Evolutionary conservation across 2,797 vertebrate species (phyloP).

Genomic region (Crenuchus spilurus): DNA sequence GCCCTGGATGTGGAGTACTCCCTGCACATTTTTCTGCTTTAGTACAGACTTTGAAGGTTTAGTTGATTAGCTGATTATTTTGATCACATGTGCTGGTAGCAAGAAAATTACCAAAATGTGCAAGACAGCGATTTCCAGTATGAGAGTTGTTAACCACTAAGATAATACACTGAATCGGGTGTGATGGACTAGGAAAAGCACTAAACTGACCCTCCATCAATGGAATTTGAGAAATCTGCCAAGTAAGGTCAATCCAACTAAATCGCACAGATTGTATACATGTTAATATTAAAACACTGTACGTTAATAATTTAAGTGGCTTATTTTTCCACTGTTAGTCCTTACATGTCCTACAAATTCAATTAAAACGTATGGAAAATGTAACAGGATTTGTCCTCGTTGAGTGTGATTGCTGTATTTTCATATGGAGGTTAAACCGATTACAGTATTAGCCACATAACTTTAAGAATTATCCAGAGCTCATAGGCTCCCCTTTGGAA

Average conservation of each 20-base stretch:
- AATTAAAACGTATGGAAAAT: neutral
- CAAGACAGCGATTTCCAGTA: no score
- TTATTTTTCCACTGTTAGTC: neutral
- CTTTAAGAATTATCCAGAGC: slow-evolving; percentile 19
- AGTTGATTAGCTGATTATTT: neutral
- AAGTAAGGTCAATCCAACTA: neutral
- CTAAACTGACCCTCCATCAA: neutral
- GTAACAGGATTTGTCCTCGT: neutral
- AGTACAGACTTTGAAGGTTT: no score
- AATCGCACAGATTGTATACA: neutral
- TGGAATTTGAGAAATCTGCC: neutral
- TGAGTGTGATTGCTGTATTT: neutral
- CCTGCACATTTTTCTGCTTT: neutral
- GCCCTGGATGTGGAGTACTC: neutral
- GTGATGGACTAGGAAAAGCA: neutral
- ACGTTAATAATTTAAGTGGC: neutral
- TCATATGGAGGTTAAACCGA: neutral
- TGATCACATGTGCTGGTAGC: neutral
- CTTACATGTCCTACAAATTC: neutral
- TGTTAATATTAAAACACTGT: neutral
- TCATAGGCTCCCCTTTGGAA: neutral
- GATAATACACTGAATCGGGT: neutral
- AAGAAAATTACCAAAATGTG: neutral
- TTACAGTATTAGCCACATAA: slow-evolving; percentile 18
- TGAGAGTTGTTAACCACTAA: neutral